phyloP scores from a whole-genome alignment of 2,113 vertebrate species.

The Rhea americana region DNA sequence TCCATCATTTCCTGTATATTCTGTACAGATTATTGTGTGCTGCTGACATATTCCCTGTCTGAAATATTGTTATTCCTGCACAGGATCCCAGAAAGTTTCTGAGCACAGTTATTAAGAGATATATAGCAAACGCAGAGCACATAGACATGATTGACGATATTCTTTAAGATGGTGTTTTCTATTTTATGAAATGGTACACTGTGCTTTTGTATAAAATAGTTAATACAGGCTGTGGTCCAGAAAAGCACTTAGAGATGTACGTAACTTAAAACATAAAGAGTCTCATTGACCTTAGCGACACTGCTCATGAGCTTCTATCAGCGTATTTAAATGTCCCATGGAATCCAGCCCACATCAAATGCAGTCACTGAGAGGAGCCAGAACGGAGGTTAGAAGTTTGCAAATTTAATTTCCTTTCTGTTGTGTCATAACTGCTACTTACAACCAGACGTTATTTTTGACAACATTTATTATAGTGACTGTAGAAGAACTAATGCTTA shows the following conservation, averaged over 20 bases:
- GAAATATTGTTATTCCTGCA: background rate
- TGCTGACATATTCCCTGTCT: background rate
- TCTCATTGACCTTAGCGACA: constrained; percentile 25
- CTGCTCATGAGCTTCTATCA: constrained; percentile 38
- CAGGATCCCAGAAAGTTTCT: background rate
- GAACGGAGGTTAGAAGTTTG: background rate
- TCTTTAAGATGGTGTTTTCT: constrained; percentile 56
- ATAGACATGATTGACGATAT: constrained; percentile 65
- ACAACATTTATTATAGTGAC: background rate
- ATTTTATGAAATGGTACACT: constrained; percentile 59
- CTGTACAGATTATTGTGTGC: background rate
- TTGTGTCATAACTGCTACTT: background rate
- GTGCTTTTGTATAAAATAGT: constrained; percentile 44
- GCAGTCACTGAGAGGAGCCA: background rate
- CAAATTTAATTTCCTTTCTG: background rate
- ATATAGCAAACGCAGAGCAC: background rate
- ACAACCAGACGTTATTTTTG: background rate
- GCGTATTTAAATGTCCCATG: background rate
- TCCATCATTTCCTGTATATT: background rate
- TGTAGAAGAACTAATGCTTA: background rate
- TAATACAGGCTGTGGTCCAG: constrained; percentile 53
- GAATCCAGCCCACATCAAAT: background rate
- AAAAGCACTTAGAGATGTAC: constrained; percentile 56
- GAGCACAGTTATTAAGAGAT: background rate
- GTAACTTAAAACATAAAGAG: constrained; percentile 43